Percentiles rank a stretch among this genome's conserved stretches.
Evolutionary conservation across 1,140 invertebrate species (phyloP).

Genomic region (Pachyrhynchus sulphureomaculatus): DNA sequence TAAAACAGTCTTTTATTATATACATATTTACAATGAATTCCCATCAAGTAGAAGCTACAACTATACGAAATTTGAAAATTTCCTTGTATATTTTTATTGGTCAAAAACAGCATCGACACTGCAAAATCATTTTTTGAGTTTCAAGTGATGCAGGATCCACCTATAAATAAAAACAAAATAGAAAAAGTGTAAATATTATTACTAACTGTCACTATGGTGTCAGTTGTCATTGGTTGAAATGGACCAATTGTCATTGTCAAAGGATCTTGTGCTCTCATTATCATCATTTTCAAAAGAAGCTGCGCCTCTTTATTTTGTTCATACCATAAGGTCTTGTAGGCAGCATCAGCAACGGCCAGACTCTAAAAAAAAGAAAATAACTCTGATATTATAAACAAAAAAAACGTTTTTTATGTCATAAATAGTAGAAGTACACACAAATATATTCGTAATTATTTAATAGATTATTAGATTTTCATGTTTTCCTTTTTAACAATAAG

Average conservation of each 20-base stretch:
- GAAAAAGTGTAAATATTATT: too few relatives aligned
- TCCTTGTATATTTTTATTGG: too few relatives aligned
- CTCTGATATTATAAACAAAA: not conserved
- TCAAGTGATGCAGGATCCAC: too few relatives aligned
- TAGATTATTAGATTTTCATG: not conserved
- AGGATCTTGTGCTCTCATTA: slow-evolving; percentile 13
- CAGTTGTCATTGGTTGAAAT: not conserved
- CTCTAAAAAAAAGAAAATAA: not conserved
- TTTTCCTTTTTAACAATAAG: not conserved
- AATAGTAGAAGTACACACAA: not conserved
- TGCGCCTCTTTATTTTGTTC: not conserved
- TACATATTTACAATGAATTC: too few relatives aligned
- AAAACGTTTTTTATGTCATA: not conserved
- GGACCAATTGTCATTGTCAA: slow-evolving; percentile 6
- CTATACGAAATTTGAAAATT: too few relatives aligned
- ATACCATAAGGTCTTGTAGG: slow-evolving; percentile 5
- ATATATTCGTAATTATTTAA: not conserved
- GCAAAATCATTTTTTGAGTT: too few relatives aligned
- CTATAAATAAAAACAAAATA: too few relatives aligned
- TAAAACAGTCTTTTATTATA: too few relatives aligned
- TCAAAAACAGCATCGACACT: too few relatives aligned
- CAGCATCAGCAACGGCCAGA: not conserved
- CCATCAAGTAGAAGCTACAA: too few relatives aligned
- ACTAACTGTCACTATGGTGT: slow-evolving; percentile 8
- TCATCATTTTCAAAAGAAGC: slow-evolving; percentile 6